These are phyloP conservation scores for Troilus luridus DNA, from an alignment of 2,888 invertebrate genomes.

Conservation along the genomic window DNA sequence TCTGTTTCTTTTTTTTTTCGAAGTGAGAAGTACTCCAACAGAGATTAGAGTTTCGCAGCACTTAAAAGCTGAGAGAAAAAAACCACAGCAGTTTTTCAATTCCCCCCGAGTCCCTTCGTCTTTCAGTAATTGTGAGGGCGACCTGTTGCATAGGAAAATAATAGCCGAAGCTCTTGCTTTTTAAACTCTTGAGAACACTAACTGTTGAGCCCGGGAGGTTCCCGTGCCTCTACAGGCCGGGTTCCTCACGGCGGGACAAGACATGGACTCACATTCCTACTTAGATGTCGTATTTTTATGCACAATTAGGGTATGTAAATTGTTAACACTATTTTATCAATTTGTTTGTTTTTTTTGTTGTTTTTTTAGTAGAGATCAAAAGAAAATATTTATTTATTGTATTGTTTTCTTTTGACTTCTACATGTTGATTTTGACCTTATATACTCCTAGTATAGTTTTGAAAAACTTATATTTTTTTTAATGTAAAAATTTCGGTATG, in stretches of 20 bases:
- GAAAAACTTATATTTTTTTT: neutral
- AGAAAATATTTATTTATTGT: neutral
- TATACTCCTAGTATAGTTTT: neutral
- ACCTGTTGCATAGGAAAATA: constrained; percentile 56
- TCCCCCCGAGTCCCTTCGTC: neutral
- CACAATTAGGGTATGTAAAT: constrained; percentile 36
- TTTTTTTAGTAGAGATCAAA: neutral
- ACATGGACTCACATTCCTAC: constrained; percentile 9
- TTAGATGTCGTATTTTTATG: constrained; percentile 44
- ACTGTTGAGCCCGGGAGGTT: neutral
- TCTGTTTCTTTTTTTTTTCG: neutral
- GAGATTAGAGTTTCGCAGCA: constrained; percentile 41
- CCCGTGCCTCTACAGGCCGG: neutral
- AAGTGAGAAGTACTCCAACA: neutral
- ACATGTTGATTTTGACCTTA: neutral
- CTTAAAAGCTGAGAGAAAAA: constrained; percentile 14
- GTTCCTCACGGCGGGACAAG: neutral
- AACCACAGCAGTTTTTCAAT: constrained; percentile 22
- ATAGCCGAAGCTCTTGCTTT: constrained; percentile 12
- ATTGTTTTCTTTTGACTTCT: neutral
- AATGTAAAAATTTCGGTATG: too few relatives aligned
- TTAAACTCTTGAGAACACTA: constrained; percentile 20
- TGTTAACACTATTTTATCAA: constrained; percentile 24
- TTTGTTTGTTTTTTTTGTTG: neutral
- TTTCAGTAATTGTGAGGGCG: constrained; percentile 39